Evolutionary conservation across 1,140 invertebrate species (phyloP).

Genomic region (Monomorium pharaonis): DNA sequence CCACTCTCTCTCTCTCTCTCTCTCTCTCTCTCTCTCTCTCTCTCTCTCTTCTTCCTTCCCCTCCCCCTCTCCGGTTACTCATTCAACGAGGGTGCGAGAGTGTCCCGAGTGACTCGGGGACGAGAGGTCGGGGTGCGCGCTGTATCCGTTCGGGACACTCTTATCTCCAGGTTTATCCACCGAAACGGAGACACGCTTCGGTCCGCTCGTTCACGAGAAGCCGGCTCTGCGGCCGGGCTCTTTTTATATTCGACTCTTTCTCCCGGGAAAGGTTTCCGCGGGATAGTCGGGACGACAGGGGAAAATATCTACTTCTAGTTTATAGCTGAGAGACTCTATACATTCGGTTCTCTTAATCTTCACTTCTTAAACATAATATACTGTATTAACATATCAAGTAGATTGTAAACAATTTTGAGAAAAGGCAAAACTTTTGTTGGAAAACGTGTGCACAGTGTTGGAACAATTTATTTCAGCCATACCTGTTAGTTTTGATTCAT

Average conservation of each 20-base stretch:
- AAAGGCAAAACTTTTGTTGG: background rate
- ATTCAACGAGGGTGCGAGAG: background rate
- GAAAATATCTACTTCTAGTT: background rate
- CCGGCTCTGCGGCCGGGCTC: background rate
- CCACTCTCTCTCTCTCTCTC: slow-evolving; percentile 35
- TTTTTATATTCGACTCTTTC: slow-evolving; percentile 1
- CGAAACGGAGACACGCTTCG: slow-evolving; percentile 64
- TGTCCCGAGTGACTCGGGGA: background rate
- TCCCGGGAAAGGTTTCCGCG: background rate
- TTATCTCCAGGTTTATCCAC: slow-evolving; percentile 67
- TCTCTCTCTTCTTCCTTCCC: slow-evolving; percentile 26
- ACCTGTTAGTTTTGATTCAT: background rate
- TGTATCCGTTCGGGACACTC: slow-evolving; percentile 64
- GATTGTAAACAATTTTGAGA: background rate
- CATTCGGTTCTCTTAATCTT: background rate
- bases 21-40: slow-evolving; percentile 12
- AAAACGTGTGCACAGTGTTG: background rate
- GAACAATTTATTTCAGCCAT: background rate
- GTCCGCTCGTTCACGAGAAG: slow-evolving; percentile 10
- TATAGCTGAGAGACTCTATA: background rate
- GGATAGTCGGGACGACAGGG: background rate
- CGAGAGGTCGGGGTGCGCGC: background rate
- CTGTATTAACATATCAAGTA: background rate
- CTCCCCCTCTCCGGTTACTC: background rate
- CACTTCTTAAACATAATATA: background rate